Base-by-base conservation (phyloP, 2,888 invertebrate genomes). In the Pyralis farinalis region DNA sequence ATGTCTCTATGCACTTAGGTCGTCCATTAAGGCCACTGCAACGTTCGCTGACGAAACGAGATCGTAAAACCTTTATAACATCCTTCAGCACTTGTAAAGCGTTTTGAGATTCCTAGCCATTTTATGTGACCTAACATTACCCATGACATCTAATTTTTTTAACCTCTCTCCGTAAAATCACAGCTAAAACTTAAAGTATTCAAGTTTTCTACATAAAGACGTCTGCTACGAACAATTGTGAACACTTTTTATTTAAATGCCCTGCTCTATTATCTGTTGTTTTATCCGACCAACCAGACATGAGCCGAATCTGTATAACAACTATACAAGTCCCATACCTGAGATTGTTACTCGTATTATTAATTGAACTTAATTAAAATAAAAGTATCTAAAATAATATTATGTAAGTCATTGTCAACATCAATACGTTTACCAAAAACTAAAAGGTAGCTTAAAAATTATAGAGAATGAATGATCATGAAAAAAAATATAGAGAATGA, bases 1-100 rank as follows among this genome's bases (percentile, higher is more conserved):
- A 87, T 86, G 85, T 85, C 78, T 71, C 68, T 78, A 78, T 86
- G 87, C 87, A 88, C 87, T 88, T 86, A 88, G 84, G 71, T 78
- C 81, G 78, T 83, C 85, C 87, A 88, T 88, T 88, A 88, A 79
- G 80, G 68, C 73, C 73, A 73, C 71, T 83, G 87, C 85, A 87
- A 67, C 78, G 75, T 73, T 71, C 71, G 71, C 79, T 83, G 84
- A 84, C 79, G 81, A 77, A 83, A 84, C 80, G 81, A 73, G 81
- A 77, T 81, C 84, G 75, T 87, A 85, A 87, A 88, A 87, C 78
- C 83, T 85, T 87, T 87, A 88, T 83, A 84, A 86, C 85, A 85
- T 86, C 86, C 86, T 85, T 84, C 83, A 86, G 78, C 76, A 84
- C 87, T 86, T 86, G 85, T 87, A 86, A 86, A 86, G 69, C 86